Conservation (phyloP, 2,797 vertebrate species). For the Ctenosaura bakeri region DNA sequence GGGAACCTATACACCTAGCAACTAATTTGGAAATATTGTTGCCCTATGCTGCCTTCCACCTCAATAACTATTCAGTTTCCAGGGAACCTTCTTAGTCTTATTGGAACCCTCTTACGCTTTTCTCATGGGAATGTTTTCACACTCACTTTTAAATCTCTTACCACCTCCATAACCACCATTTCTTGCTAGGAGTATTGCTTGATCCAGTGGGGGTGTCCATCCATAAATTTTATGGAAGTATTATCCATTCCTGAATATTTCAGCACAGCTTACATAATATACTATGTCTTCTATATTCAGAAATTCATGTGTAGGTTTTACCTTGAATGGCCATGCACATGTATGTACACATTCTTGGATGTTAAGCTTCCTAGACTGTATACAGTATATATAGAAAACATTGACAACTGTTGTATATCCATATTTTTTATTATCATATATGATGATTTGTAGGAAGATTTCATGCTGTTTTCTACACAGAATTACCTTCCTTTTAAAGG, state of each 20-base stretch:
- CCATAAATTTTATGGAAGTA: neutral
- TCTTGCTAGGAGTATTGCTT: neutral
- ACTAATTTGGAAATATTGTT: no score
- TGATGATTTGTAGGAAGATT: neutral
- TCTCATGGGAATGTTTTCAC: neutral
- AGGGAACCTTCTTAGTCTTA: neutral
- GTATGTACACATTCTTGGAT: neutral
- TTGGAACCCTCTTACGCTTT: neutral
- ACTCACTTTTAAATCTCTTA: neutral
- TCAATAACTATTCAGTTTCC: neutral
- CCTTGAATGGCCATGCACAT: neutral
- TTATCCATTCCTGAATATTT: neutral
- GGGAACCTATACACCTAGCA: no score
- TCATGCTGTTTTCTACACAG: neutral
- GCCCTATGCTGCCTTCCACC: neutral
- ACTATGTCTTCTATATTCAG: neutral
- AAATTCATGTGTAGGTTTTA: neutral
- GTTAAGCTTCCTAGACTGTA: neutral
- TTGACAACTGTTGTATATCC: no score
- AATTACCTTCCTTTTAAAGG: neutral
- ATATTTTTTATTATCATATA: no score
- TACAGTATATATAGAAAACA: neutral
- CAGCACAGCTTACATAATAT: neutral
- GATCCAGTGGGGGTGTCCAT: neutral
- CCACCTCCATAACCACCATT: neutral